Percentiles rank a stretch among this genome's conserved stretches.
Conservation (phyloP, 2,797 vertebrate genomes). For the Characodon lateralis region DNA sequence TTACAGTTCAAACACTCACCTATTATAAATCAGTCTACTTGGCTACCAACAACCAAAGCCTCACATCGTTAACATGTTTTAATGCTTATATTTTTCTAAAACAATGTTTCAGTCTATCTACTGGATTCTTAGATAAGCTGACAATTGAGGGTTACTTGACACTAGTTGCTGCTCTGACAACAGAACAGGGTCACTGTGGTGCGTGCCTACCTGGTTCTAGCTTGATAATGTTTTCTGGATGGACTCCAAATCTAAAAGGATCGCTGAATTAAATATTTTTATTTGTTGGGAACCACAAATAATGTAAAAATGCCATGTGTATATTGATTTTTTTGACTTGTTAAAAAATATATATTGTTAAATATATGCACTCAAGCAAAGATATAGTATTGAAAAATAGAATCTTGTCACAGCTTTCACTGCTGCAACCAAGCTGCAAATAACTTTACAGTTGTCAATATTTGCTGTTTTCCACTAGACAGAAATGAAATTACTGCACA, state of each 20-base stretch:
- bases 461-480: neutral
- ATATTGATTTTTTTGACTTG: neutral
- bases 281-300: neutral
- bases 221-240: neutral
- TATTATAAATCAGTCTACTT: neutral
- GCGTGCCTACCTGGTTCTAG: neutral
- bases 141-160: neutral
- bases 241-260: neutral
- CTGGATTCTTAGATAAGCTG: neutral
- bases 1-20: constrained; percentile 18
- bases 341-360: no score
- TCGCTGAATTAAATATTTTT: neutral
- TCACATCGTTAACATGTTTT: neutral
- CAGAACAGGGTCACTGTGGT: neutral
- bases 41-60: neutral
- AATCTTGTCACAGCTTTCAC: neutral
- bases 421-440: constrained; percentile 3
- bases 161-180: neutral
- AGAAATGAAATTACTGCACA: neutral
- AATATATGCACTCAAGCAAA: neutral
- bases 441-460: neutral
- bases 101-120: neutral
- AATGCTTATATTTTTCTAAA: neutral
- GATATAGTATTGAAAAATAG: neutral
- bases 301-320: neutral